Percentiles rank a stretch among this genome's conserved stretches.
Conservation (phyloP, 2,888 invertebrate species). For the Eupithecia tripunctaria region DNA sequence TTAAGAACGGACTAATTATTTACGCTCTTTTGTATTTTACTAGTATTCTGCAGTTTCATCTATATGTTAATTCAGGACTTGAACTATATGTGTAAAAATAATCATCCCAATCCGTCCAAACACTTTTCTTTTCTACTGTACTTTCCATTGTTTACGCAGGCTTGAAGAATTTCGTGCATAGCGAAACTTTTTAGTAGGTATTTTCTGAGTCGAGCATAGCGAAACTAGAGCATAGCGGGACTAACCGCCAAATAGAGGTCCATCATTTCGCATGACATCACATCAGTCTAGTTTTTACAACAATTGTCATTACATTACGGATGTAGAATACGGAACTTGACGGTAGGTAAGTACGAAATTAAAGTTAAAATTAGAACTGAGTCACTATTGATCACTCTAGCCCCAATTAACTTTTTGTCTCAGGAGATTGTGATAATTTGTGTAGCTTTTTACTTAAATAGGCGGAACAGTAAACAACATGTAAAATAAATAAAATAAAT, state of each 20-base stretch:
- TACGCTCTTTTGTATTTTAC: too few relatives aligned
- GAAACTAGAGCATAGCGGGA: too few relatives aligned
- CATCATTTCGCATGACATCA: conserved; percentile 4
- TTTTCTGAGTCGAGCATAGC: too few relatives aligned
- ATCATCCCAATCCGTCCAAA: too few relatives aligned
- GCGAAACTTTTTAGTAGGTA: too few relatives aligned
- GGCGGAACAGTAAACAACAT: neutral
- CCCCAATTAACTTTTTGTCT: conserved; percentile 36
- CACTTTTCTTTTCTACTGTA: too few relatives aligned
- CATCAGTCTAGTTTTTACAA: conserved; percentile 32
- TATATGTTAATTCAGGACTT: too few relatives aligned
- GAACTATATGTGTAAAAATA: too few relatives aligned
- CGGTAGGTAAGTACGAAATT: conserved; percentile 28
- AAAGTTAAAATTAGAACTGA: conserved; percentile 40
- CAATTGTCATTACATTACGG: conserved; percentile 31
- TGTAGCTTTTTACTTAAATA: conserved; percentile 5
- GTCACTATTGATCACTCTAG: conserved; percentile 32
- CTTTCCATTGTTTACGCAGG: too few relatives aligned
- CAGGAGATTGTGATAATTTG: conserved; percentile 26
- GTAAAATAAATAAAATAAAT: neutral
- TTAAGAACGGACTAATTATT: too few relatives aligned
- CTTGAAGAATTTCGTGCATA: too few relatives aligned
- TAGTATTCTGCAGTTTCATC: too few relatives aligned
- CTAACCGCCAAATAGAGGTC: neutral
- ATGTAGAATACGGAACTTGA: conserved; percentile 34